Evolutionary conservation across 37 sponge, comb jelly and placozoan species (phyloP).

Genomic region (Ianthella basta): DNA sequence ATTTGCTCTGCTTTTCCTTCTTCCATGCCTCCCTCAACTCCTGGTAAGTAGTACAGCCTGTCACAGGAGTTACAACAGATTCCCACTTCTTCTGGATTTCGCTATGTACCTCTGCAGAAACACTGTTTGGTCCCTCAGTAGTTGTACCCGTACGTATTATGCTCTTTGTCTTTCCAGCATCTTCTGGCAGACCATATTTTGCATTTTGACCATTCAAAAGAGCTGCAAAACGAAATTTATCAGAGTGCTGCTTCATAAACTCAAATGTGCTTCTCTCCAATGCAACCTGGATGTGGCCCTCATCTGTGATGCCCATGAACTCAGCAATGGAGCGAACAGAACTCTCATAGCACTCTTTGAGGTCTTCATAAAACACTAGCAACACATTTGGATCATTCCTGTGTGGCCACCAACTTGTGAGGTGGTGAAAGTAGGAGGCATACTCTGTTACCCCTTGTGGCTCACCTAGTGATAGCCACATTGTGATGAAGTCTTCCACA

Average conservation of each 20-base stretch:
- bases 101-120: neutral
- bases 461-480: too few species aligned
- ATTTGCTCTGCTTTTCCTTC: too few species aligned
- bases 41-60: neutral
- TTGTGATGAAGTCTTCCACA: too few species aligned
- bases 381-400: conserved; percentile 42
- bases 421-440: conserved; percentile 9
- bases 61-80: neutral
- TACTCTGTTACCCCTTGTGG: neutral
- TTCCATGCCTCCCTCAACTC: too few species aligned
- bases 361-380: conserved; percentile 42
- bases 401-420: conserved; percentile 39
- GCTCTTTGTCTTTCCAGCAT: neutral
- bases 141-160: neutral
- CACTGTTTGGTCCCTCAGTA: neutral
- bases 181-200: neutral
- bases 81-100: neutral
- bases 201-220: neutral
- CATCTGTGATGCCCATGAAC: conserved; percentile 25
- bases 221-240: neutral
- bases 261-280: neutral
- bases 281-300: too few species aligned
- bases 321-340: conserved; percentile 32
- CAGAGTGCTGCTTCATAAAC: neutral
- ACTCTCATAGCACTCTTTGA: conserved; percentile 36